Conservation (phyloP, 2,888 invertebrate species). For the Leptinotarsa haldemani region DNA sequence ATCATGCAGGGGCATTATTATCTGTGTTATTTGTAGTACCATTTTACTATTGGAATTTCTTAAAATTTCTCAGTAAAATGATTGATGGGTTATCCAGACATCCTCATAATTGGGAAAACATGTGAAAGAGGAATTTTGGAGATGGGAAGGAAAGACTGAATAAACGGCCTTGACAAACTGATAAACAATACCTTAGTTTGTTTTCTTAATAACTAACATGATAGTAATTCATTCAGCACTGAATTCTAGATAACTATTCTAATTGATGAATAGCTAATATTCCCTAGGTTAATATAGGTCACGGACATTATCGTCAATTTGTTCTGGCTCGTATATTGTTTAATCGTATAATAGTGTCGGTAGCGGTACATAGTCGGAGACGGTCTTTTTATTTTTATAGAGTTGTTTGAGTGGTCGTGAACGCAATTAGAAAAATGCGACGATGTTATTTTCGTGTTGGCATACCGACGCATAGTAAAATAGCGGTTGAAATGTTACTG, state of each 20-base stretch:
- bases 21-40: too few relatives aligned
- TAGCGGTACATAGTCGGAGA: not conserved
- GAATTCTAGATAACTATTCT: not conserved
- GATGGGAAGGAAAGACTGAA: too few relatives aligned
- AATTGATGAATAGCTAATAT: not conserved
- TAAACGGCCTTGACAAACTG: too few relatives aligned
- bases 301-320: slow-evolving; percentile 10
- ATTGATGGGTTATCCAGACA: too few relatives aligned
- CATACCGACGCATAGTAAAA: slow-evolving; percentile 52
- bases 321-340: not conserved
- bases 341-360: not conserved
- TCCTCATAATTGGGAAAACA: too few relatives aligned
- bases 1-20: too few relatives aligned
- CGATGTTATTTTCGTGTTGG: slow-evolving; percentile 36
- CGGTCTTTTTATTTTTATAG: not conserved
- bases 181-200: too few relatives aligned
- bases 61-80: too few relatives aligned
- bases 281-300: slow-evolving; percentile 6
- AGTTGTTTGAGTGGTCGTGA: slow-evolving; percentile 10
- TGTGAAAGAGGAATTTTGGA: too few relatives aligned
- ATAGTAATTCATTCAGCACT: not conserved
- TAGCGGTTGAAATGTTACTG: slow-evolving; percentile 53
- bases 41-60: too few relatives aligned
- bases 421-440: slow-evolving; percentile 14
- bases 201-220: too few relatives aligned